Percentiles rank a stretch among this genome's conserved stretches.
Evolutionary conservation across 2,797 vertebrate species (phyloP).

Genomic region (Phyllotis vaccarum): DNA sequence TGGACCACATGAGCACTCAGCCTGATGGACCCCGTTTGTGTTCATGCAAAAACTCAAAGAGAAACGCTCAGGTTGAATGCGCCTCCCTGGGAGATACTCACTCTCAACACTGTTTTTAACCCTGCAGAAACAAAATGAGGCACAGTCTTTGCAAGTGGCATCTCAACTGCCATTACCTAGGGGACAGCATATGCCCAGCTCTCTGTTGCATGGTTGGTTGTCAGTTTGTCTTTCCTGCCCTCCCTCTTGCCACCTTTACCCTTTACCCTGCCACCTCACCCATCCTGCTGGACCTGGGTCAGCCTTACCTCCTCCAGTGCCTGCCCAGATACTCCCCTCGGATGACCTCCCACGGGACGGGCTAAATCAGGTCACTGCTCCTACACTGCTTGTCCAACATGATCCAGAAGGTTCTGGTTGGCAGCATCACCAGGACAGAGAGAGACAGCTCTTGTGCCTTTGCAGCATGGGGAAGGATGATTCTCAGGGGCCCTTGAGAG

Average conservation of each 20-base stretch:
- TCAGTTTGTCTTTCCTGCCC: neutral
- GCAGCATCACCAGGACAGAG: neutral
- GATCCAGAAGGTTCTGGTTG: neutral
- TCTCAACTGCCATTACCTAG: neutral
- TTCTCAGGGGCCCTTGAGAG: fast-evolving
- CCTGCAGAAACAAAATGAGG: neutral
- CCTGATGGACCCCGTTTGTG: fast-evolving
- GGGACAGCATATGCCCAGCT: neutral
- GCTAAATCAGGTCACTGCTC: neutral
- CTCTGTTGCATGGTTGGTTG: fast-evolving
- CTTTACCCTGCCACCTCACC: neutral
- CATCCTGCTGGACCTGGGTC: neutral
- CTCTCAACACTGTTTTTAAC: neutral
- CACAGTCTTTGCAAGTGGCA: neutral
- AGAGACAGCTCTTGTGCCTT: neutral
- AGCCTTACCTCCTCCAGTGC: neutral
- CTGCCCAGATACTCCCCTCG: neutral
- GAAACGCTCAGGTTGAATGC: neutral
- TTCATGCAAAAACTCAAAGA: neutral
- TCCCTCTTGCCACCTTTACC: neutral
- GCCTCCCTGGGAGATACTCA: neutral
- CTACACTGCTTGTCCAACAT: neutral
- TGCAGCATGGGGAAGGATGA: neutral
- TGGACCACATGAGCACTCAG: neutral
- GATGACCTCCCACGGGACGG: neutral